These are phyloP conservation scores for Prionchulus punctatus DNA, from an alignment of 2,888 invertebrate genomes.

Conservation along the genomic window DNA sequence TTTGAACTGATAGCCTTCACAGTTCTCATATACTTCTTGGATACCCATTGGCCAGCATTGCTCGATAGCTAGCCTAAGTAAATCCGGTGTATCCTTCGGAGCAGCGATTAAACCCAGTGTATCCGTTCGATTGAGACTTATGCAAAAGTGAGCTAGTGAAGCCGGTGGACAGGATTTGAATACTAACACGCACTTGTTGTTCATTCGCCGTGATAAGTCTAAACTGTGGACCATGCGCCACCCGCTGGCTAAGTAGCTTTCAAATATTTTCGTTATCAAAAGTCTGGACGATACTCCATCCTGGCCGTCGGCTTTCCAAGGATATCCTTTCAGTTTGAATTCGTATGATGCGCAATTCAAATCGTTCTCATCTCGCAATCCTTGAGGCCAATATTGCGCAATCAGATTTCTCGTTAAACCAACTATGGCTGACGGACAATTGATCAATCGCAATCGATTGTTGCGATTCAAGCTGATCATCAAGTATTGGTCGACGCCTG, in stretches of 20 bases:
- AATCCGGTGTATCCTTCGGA: neutral
- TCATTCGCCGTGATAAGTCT: constrained; percentile 7
- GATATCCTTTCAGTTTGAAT: constrained; percentile 9
- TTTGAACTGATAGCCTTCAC: neutral
- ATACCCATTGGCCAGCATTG: neutral
- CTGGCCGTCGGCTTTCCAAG: constrained; percentile 11
- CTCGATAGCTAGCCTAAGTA: neutral
- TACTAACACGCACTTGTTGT: constrained; percentile 9
- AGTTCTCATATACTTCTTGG: neutral
- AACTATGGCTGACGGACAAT: neutral
- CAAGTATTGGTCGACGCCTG: too few species aligned
- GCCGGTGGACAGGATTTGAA: neutral
- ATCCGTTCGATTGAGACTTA: neutral
- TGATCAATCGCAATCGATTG: constrained; percentile 10
- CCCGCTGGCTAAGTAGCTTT: constrained; percentile 3
- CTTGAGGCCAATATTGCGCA: constrained; percentile 5
- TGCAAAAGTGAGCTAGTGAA: neutral
- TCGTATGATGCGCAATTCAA: neutral
- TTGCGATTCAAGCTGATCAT: constrained; percentile 11
- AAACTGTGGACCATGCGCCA: constrained; percentile 9
- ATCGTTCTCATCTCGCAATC: constrained; percentile 6
- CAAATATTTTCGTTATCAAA: constrained; percentile 9
- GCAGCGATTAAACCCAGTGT: neutral
- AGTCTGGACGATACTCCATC: constrained; percentile 10
- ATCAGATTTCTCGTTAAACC: neutral